A percentile compares a stretch with the other conserved stretches of the same genome.
phyloP scores from a whole-genome alignment of 2,113 vertebrate genomes.

The rat (Rattus norvegicus) region GRCr8 NC_086031.1:54510001-54510500 shows the following conservation, averaged over 20 bases:
- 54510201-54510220: background rate
- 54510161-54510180: background rate
- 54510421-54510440: too few species aligned
- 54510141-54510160: background rate
- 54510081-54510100: background rate
- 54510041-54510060: background rate
- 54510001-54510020: background rate
- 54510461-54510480: too few species aligned
- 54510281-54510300: background rate
- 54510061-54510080: background rate
- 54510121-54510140: background rate
- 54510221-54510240: background rate
- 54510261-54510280: background rate
- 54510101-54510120: background rate
- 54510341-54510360: background rate
- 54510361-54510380: background rate
- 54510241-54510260: background rate
- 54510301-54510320: background rate
- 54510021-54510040: background rate
- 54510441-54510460: too few species aligned
- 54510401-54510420: too few species aligned
- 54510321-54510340: background rate
- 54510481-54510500: too few species aligned
- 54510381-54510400: background rate
- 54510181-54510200: background rate